A percentile compares a stretch with the other conserved stretches of the same genome.
phyloP scores from a whole-genome alignment of 2,797 vertebrate genomes.

The Oryzias sinensis region DNA sequence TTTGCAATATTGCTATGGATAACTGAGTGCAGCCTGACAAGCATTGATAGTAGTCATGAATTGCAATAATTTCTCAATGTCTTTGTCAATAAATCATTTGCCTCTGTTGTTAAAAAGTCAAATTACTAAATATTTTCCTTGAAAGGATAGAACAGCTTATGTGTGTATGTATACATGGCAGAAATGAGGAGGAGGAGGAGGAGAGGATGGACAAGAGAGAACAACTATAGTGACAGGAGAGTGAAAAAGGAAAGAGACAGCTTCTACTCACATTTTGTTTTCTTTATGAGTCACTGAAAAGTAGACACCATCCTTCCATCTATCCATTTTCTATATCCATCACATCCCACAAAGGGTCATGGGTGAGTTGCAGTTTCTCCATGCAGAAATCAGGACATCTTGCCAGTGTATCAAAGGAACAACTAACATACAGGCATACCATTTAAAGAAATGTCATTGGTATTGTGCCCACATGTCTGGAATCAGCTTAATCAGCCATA shows the following conservation, averaged over 20 bases:
- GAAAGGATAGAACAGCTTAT: conserved; percentile 5
- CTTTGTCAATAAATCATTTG: conserved; percentile 56
- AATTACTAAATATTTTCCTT: conserved; percentile 22
- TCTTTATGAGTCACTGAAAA: conserved; percentile 7
- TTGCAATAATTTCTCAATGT: conserved; percentile 13
- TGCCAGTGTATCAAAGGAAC: too few species aligned
- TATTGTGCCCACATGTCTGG: too few species aligned
- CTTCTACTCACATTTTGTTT: conserved; percentile 10
- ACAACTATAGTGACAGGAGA: background rate
- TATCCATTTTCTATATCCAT: too few species aligned
- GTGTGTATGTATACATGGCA: background rate
- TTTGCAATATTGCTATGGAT: conserved; percentile 27
- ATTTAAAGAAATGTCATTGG: too few species aligned
- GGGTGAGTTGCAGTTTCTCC: too few species aligned
- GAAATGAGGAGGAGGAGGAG: conserved; percentile 11
- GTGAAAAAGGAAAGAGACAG: conserved; percentile 2
- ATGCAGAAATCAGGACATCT: background rate
- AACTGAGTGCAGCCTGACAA: conserved; percentile 21
- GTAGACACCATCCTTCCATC: background rate
- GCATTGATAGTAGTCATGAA: conserved; percentile 15
- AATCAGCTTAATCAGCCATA: too few species aligned
- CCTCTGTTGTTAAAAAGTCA: conserved; percentile 32
- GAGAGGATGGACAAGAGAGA: conserved; percentile 1
- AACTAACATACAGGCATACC: too few species aligned
- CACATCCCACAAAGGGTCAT: too few species aligned